These are phyloP conservation scores for Acrossocheilus wenchowensis DNA, from an alignment of 2,797 vertebrate genomes.

Conservation along the genomic window DNA sequence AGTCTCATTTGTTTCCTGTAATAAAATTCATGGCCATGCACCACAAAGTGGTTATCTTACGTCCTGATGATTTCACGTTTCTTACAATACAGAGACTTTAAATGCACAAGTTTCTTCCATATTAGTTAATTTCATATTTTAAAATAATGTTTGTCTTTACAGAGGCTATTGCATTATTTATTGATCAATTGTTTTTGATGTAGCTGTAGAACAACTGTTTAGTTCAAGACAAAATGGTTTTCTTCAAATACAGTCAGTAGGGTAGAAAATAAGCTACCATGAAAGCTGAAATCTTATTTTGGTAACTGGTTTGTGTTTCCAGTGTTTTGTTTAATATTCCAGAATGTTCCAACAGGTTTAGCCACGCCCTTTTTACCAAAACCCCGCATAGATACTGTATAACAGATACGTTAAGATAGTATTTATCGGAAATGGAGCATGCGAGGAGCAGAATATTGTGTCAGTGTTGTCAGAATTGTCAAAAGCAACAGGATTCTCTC, in stretches of 20 bases:
- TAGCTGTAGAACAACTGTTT: background rate
- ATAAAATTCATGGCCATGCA: conserved; percentile 16
- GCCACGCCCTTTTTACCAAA: background rate
- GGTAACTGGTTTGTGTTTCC: background rate
- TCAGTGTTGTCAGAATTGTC: background rate
- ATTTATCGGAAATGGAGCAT: background rate
- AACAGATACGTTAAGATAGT: background rate
- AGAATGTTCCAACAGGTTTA: background rate
- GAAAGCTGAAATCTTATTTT: background rate
- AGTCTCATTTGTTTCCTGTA: background rate
- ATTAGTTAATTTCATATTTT: background rate
- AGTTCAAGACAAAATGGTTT: background rate
- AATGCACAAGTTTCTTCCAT: background rate
- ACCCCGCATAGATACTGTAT: too few relatives aligned
- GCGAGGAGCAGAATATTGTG: background rate
- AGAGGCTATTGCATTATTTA: background rate
- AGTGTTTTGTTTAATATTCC: background rate
- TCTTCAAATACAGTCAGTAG: background rate
- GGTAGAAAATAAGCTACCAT: background rate
- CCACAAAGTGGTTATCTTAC: background rate
- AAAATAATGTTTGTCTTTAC: conserved; percentile 1
- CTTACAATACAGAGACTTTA: background rate
- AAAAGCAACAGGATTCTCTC: background rate
- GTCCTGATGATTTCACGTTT: background rate
- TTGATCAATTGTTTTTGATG: background rate